A percentile compares a stretch with the other conserved stretches of the same genome.
Conservation (phyloP, 2,113 vertebrate genomes). For the Salminus brasiliensis region DNA sequence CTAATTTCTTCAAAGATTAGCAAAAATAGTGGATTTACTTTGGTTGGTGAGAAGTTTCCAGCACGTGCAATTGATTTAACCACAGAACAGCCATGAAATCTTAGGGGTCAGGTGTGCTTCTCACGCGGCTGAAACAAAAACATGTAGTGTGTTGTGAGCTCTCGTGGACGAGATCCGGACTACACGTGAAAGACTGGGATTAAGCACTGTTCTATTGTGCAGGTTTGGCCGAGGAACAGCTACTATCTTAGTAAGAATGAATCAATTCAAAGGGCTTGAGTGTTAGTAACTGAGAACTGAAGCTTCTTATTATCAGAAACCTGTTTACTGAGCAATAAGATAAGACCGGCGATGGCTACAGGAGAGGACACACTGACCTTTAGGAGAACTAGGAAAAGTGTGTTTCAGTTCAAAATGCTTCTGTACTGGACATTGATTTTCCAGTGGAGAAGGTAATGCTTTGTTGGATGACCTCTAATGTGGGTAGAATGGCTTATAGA, state of each 20-base stretch:
- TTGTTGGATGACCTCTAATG: background rate
- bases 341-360: background rate
- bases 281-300: background rate
- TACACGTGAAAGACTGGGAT: background rate
- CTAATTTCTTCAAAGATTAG: slow-evolving; percentile 4
- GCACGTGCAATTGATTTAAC: background rate
- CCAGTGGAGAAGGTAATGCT: background rate
- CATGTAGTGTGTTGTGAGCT: background rate
- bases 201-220: background rate
- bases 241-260: background rate
- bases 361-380: background rate
- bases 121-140: slow-evolving; percentile 11
- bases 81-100: background rate
- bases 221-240: background rate
- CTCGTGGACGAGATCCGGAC: background rate
- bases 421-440: background rate
- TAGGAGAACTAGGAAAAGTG: background rate
- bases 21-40: background rate
- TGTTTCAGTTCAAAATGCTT: background rate
- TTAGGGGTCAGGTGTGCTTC: background rate
- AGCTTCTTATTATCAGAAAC: background rate
- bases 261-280: background rate
- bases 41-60: background rate
- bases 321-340: background rate
- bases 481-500: background rate